Evolutionary conservation across 2,113 vertebrate species (phyloP), one percentile per base, ranked within the genome.

Genomic region (Psittacus erithacus): DNA sequence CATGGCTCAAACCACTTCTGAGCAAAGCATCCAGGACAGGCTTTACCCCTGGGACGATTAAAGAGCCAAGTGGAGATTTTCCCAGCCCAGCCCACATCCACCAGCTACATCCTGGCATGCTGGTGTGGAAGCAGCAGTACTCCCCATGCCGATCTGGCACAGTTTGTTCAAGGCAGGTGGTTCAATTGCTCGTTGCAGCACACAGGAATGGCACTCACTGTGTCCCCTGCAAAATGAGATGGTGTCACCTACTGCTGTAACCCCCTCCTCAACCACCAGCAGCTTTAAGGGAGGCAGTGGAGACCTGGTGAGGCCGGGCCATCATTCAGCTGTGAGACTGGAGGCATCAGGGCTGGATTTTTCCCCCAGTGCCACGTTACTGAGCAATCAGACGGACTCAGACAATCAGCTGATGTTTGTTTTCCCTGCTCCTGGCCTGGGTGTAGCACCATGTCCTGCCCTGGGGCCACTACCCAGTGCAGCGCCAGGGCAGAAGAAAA

Each of bases 401-500:
- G 14, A 50, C 5, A 14, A 73, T 41, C 65, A 41, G 68, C 47
- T 44, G 52, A 38, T 12, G 64, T 27, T 41, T 35, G 7, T 46
- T 44, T 53, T 43, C 52, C 67, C 41, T 63, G 74, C 52, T 77
- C 17, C 43, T 44, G 15, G 14, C 13, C 49, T 46, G 75, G n/a
- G 65, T 2, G 4, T 28, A 76, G 49, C 74, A 38, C 15, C 28
- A 24, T 2, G 4, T 38, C 76, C 81, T 65, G 69, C 38, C 38
- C 67, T 9, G 4, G 20, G 41, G 59, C n/a, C 19, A 7, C 71
- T 44, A 43, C 31, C 67, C 28, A 7, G 49, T 3, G 53, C 86
- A 41, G 50, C 0, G 0, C 44, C 33, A 11, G 0, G 4, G 16
- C 6, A n/a, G 14, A 17, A 43, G 9, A 3, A 5, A 47, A 53